Percentiles rank a stretch among this genome's conserved stretches.
Conservation (phyloP, 2,797 vertebrate genomes). For the Pteropus rufus region DNA sequence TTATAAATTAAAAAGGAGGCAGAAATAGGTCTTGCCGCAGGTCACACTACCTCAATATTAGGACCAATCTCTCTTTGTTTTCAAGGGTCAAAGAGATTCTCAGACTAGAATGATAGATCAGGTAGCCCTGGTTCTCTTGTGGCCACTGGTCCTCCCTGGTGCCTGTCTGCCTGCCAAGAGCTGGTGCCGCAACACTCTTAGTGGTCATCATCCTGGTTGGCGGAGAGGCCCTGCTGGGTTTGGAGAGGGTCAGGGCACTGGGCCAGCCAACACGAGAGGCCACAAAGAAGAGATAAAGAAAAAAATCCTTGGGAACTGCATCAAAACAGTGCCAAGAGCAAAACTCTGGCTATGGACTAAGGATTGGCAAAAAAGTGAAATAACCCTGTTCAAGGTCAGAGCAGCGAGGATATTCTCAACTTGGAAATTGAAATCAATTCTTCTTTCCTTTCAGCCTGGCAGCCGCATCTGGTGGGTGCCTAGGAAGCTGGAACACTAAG, state of each 20-base stretch:
- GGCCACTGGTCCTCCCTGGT: not conserved
- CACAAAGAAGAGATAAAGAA: slow-evolving; percentile 45
- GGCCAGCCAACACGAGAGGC: slow-evolving; percentile 65
- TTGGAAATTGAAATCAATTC: slow-evolving; percentile 71
- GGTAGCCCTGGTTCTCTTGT: not conserved
- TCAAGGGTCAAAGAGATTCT: slow-evolving; percentile 27
- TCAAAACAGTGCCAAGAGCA: slow-evolving; percentile 48
- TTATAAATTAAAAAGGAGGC: slow-evolving; percentile 35
- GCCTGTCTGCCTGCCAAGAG: slow-evolving; percentile 44
- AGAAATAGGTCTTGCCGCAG: slow-evolving; percentile 43
- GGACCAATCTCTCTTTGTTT: slow-evolving; percentile 19
- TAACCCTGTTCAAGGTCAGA: slow-evolving; percentile 61
- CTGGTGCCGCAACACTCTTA: not conserved
- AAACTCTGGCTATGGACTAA: slow-evolving; percentile 22
- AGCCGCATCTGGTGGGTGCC: slow-evolving; percentile 34
- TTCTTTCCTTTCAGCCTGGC: slow-evolving; percentile 62
- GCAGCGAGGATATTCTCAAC: slow-evolving; percentile 41
- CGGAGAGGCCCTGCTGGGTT: slow-evolving; percentile 36
- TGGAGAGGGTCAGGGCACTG: slow-evolving; percentile 62
- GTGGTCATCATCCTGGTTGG: slow-evolving; percentile 34
- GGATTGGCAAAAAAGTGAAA: slow-evolving; percentile 53
- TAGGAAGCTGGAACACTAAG: not conserved
- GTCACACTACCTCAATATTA: not conserved
- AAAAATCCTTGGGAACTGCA: slow-evolving; percentile 41
- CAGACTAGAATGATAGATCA: not conserved